Conservation (phyloP, 2,113 vertebrate species). For the Boleophthalmus pectinirostris region DNA sequence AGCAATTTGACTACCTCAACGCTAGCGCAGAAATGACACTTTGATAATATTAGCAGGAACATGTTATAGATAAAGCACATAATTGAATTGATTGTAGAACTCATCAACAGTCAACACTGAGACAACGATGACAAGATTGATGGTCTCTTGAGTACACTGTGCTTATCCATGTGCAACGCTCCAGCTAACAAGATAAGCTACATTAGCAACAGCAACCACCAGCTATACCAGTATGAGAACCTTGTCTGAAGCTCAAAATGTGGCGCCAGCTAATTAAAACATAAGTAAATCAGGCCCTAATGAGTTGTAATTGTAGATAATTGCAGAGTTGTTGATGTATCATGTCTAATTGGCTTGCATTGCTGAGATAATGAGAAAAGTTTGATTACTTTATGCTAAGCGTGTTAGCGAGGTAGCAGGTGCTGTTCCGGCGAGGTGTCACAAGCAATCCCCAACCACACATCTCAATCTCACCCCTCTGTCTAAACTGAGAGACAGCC, state of each 20-base stretch:
- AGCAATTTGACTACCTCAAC: background rate
- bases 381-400: constrained; percentile 80
- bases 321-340: constrained; percentile 74
- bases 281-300: constrained; percentile 75
- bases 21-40: background rate
- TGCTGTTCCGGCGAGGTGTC: constrained; percentile 70
- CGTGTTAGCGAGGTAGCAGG: constrained; percentile 71
- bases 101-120: constrained; percentile 45
- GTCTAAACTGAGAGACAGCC: constrained; percentile 24
- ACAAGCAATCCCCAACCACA: constrained; percentile 59
- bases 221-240: constrained; percentile 40
- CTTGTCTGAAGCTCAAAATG: constrained; percentile 53
- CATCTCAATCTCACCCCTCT: constrained; percentile 70
- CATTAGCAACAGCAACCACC: constrained; percentile 44
- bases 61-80: background rate
- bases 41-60: background rate
- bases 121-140: constrained; percentile 51
- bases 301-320: constrained; percentile 75
- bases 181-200: constrained; percentile 54
- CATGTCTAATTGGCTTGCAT: constrained; percentile 72
- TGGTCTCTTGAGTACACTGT: constrained; percentile 49
- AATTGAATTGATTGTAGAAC: constrained; percentile 17
- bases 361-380: constrained; percentile 78
- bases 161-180: constrained; percentile 52
- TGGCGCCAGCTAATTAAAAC: constrained; percentile 71